Evolutionary conservation across 2,888 invertebrate genomes (phyloP), one percentile per base, ranked within the genome.

Genomic region (Cryptocheilus praepositus): DNA sequence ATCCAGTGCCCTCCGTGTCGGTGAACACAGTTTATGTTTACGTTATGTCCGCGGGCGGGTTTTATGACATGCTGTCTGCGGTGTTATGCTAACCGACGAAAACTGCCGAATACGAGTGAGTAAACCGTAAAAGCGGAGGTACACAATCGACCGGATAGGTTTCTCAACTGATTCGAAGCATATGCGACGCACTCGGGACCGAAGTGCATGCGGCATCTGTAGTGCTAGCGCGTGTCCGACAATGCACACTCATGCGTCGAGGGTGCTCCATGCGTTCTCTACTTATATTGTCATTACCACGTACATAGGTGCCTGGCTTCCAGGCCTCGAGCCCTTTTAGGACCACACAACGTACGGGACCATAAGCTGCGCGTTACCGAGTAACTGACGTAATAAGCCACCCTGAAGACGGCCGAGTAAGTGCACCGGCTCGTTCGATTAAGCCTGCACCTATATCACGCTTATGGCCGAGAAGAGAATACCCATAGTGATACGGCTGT

Each of bases 161-260:
- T 73, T 79, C 75, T 76, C 80, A 85, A 87, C 85, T 87, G 85
- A 86, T 85, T 84, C 76, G 82, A 81, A 83, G 83, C 87, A 87
- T 86, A 87, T 87, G 86, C 80, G 82, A 63, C 44, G 67, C 79
- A 80, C 84, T 85, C 75, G 78, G 81, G 76, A 70, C 59, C 78
- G 73, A 81, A 82, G 83, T 80, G 78, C 68, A 51, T 69, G 76
- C 76, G 79, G 85, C 83, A 83, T 88, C 85, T 88, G 86, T 86
- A 88, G 88, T 87, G 80, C 79, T 76, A 81, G 85, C 88, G 88
- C 88, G 88, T 88, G 88, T 83, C 86, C 74, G 76, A 88, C 88
- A 88, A 88, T 88, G 85, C 83, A 81, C 77, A 85, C 88, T 88
- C 80, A 67, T 79, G 66, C 61, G 64, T 78, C 69, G 71, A 85